A percentile compares a stretch with the other conserved stretches of the same genome.
phyloP scores from a whole-genome alignment of 2,888 invertebrate species.

The Chydorus sphaericus region DNA sequence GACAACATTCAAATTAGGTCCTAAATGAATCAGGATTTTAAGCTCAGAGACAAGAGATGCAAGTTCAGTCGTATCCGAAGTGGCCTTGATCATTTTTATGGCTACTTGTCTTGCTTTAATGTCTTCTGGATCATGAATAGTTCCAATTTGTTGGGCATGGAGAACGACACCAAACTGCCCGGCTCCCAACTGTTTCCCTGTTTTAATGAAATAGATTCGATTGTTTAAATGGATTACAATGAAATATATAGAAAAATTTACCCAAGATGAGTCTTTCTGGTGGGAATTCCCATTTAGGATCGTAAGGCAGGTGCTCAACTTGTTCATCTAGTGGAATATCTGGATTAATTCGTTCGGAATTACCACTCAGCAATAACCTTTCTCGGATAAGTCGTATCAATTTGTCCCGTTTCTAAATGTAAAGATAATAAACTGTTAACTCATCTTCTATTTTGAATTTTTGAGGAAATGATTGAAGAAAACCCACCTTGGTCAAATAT shows the following conservation, averaged over 20 bases:
- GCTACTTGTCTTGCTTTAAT: constrained; percentile 68
- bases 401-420: too few relatives aligned
- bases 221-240: too few relatives aligned
- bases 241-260: neutral
- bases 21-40: constrained; percentile 90
- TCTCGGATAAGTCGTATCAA: too few relatives aligned
- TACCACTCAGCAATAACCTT: too few relatives aligned
- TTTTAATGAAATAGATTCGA: neutral
- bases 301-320: constrained; percentile 4
- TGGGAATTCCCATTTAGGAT: neutral
- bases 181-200: neutral
- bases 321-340: too few relatives aligned
- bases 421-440: too few relatives aligned
- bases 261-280: neutral
- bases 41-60: constrained; percentile 79
- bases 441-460: too few relatives aligned
- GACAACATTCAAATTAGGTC: constrained; percentile 86
- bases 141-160: neutral
- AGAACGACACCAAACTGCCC: neutral
- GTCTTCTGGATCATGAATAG: constrained; percentile 29
- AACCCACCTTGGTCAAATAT: too few relatives aligned
- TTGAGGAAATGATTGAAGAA: too few relatives aligned
- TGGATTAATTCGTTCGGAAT: too few relatives aligned
- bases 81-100: constrained; percentile 86
- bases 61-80: constrained; percentile 69